Evolutionary conservation across 2,888 invertebrate species (phyloP), one percentile per base, ranked within the genome.

Genomic region (Drosophila stalkeri): DNA sequence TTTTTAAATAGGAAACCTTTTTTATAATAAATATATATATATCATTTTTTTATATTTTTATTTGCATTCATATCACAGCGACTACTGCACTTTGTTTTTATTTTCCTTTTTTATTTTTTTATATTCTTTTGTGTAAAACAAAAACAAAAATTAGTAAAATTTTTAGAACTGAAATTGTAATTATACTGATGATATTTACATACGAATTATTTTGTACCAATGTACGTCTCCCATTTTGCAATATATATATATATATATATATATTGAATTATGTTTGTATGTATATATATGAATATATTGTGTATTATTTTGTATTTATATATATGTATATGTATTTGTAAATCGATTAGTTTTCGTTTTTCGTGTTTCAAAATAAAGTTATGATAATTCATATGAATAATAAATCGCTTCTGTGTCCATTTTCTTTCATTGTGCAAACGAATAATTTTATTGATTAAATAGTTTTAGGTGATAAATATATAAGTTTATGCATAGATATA

Each of bases 371-470:
- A 72, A 79, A 77, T 65, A 74, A 77, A 75, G 52, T 68, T 64
- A 71, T 72, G 59, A 47, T 64, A 62, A 71, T 23, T 31, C 14
- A 68, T 56, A 62, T 54, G 60, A 67, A 43, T 47, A 43, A 23
- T 27, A 27, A 18, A 1, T 8, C 37, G 7, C 16, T 9, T 18
- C 14, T 18, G 35, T n/a, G 37, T 12, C 44, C 27, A 31, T 20
- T 35, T 18, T 51, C 46, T 62, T 70, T 79, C 74, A 81, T 84
- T 90, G 89, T 86, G 86, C 88, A 86, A 86, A 86, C 86, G 82
- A 86, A 85, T 81, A 86, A 86, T 86, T 86, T 86, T 89, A 86
- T 86, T 90, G 90, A 80, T 90, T 86, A 86, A 82, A 89, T 87
- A 89, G 69, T 74, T 78, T 37, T 72, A 71, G 64, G 77, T 86